phyloP scores from a whole-genome alignment of 2,888 invertebrate genomes.

The Trachelus tabidus region DNA sequence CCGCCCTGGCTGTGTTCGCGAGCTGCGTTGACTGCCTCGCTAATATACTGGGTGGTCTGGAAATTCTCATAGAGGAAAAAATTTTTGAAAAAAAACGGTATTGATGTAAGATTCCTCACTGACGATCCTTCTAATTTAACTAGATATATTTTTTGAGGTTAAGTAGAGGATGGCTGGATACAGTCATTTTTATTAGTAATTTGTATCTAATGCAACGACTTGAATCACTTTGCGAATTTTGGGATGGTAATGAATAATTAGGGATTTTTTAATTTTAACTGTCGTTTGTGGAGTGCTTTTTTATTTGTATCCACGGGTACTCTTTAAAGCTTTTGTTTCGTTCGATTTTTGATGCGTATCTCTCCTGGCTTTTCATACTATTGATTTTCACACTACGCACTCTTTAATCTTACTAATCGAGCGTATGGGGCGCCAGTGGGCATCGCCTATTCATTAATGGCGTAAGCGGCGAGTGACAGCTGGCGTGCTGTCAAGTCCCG shows the following conservation, averaged over 20 bases:
- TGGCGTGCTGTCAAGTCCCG: slow-evolving; percentile 45
- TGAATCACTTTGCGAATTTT: slow-evolving; percentile 24
- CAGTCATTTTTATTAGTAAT: too few relatives aligned
- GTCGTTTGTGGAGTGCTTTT: neutral
- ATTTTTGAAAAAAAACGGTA: neutral
- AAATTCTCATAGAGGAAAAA: slow-evolving; percentile 13
- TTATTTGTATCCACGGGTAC: neutral
- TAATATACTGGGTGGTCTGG: slow-evolving; percentile 25
- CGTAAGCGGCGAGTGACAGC: slow-evolving; percentile 44
- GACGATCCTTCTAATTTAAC: neutral
- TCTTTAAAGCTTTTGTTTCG: neutral
- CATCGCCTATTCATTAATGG: slow-evolving; percentile 39
- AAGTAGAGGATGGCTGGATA: too few relatives aligned
- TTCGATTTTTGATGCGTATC: neutral
- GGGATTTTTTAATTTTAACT: neutral
- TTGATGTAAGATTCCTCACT: neutral
- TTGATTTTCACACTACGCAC: slow-evolving; percentile 10
- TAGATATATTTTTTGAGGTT: too few relatives aligned
- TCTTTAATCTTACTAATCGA: slow-evolving; percentile 48
- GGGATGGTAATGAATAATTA: neutral
- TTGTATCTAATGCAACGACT: neutral
- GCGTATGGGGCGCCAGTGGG: slow-evolving; percentile 20
- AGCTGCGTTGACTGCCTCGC: slow-evolving; percentile 2
- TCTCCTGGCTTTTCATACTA: neutral
- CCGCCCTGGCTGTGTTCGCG: slow-evolving; percentile 37